Evolutionary conservation across 2,797 vertebrate genomes (phyloP).

Genomic region (Tinamus major): DNA sequence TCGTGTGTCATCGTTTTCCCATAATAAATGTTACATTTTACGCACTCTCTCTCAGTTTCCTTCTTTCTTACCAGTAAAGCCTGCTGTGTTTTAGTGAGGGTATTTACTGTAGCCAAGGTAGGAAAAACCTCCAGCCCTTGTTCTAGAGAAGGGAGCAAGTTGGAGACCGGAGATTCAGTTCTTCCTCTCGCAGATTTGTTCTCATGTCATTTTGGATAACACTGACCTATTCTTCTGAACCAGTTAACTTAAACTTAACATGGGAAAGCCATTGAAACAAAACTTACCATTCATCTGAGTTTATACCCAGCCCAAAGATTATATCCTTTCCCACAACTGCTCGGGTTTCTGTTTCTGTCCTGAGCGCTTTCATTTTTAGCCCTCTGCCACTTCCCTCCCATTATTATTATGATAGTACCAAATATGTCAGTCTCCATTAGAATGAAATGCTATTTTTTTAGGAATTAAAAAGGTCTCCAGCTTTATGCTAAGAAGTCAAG

Average conservation of each 20-base stretch:
- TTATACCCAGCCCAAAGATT: background rate
- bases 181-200: constrained; percentile 5
- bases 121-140: constrained; percentile 43
- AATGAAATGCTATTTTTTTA: background rate
- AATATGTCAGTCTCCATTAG: background rate
- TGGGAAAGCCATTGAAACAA: constrained; percentile 7
- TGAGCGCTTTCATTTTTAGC: constrained; percentile 3
- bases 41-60: constrained; percentile 38
- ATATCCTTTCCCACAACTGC: constrained; percentile 48
- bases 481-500: background rate
- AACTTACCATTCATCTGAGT: background rate
- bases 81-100: background rate
- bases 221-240: background rate
- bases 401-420: background rate
- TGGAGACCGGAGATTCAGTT: background rate
- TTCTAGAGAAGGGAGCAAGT: constrained; percentile 37
- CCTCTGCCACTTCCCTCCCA: background rate
- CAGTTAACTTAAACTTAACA: background rate
- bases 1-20: constrained; percentile 56
- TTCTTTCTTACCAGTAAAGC: constrained; percentile 67
- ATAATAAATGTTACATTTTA: constrained; percentile 11
- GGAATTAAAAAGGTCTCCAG: background rate
- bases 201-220: background rate
- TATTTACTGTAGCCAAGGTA: constrained; percentile 29
- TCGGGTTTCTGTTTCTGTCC: constrained; percentile 53